These are phyloP conservation scores for Plodia interpunctella DNA, from an alignment of 1,140 invertebrate species.

Conservation along the genomic window DNA sequence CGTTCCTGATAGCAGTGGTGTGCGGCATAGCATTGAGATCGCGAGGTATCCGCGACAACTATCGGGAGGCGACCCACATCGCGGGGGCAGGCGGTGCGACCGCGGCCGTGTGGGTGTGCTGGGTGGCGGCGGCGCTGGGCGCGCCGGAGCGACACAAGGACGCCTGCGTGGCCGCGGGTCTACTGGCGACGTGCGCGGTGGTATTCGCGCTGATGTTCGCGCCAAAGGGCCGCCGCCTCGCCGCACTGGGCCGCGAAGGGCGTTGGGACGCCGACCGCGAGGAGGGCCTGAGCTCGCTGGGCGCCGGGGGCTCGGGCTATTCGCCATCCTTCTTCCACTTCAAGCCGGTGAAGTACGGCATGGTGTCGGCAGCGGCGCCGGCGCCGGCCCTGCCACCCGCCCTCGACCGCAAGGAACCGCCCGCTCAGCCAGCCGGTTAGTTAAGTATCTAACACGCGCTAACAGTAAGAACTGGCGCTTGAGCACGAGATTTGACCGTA, in stretches of 20 bases:
- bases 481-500: slow-evolving; percentile 44
- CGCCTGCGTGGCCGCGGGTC: slow-evolving; percentile 91
- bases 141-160: slow-evolving; percentile 88
- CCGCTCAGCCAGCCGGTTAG: slow-evolving; percentile 80
- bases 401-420: slow-evolving; percentile 71
- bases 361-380: slow-evolving; percentile 78
- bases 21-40: slow-evolving; percentile 89
- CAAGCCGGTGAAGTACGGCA: slow-evolving; percentile 87
- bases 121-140: slow-evolving; percentile 86
- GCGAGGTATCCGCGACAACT: slow-evolving; percentile 93
- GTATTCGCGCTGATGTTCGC: slow-evolving; percentile 96
- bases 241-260: slow-evolving; percentile 90
- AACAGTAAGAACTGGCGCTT: slow-evolving; percentile 65
- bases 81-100: slow-evolving; percentile 89
- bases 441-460: slow-evolving; percentile 77
- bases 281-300: slow-evolving; percentile 85
- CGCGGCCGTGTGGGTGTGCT: slow-evolving; percentile 92
- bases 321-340: slow-evolving; percentile 95
- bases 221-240: slow-evolving; percentile 93
- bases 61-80: slow-evolving; percentile 92
- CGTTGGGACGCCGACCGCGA: slow-evolving; percentile 87
- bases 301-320: slow-evolving; percentile 87
- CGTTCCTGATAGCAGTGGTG: slow-evolving; percentile 90
- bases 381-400: slow-evolving; percentile 44
- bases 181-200: slow-evolving; percentile 88